phyloP scores from a whole-genome alignment of 1,140 invertebrate genomes.

The Plectrocnemia conspersa region DNA sequence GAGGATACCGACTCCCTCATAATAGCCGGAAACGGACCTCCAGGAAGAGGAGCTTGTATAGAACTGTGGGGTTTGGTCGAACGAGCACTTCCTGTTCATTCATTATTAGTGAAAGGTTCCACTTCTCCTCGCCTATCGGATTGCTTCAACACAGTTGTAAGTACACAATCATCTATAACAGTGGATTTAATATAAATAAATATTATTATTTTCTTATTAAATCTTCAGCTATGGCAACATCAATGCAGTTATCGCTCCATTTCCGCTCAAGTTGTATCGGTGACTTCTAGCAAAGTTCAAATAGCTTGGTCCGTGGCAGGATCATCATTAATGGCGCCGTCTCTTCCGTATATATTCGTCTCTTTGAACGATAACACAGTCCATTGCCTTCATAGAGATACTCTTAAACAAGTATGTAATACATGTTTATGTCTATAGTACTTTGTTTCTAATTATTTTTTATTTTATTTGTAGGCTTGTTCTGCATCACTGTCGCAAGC shows the following conservation, averaged over 20 bases:
- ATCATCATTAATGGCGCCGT: constrained; percentile 16
- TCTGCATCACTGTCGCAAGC: constrained; percentile 32
- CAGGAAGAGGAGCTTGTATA: constrained; percentile 59
- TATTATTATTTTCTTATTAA: constrained; percentile 5
- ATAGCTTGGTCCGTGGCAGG: constrained; percentile 19
- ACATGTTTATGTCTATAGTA: neutral
- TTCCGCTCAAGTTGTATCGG: constrained; percentile 28
- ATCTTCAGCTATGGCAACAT: constrained; percentile 61
- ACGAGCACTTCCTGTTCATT: constrained; percentile 72
- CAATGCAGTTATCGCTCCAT: constrained; percentile 55
- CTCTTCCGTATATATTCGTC: constrained; percentile 54
- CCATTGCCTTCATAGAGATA: constrained; percentile 69
- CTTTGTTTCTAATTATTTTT: neutral
- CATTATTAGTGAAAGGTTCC: constrained; percentile 56
- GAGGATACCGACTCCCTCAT: constrained; percentile 80
- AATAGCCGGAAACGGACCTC: constrained; percentile 59
- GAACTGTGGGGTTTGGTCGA: constrained; percentile 85
- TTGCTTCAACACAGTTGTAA: constrained; percentile 66
- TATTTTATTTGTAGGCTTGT: constrained; percentile 18
- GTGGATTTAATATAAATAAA: neutral
- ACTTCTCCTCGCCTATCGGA: constrained; percentile 45
- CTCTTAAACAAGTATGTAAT: constrained; percentile 65
- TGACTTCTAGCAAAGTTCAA: constrained; percentile 32
- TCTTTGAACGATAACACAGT: constrained; percentile 72
- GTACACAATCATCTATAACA: constrained; percentile 35